These are phyloP conservation scores for Rhopalosiphum padi DNA, from an alignment of 1,140 invertebrate species.

Conservation along the genomic window DNA sequence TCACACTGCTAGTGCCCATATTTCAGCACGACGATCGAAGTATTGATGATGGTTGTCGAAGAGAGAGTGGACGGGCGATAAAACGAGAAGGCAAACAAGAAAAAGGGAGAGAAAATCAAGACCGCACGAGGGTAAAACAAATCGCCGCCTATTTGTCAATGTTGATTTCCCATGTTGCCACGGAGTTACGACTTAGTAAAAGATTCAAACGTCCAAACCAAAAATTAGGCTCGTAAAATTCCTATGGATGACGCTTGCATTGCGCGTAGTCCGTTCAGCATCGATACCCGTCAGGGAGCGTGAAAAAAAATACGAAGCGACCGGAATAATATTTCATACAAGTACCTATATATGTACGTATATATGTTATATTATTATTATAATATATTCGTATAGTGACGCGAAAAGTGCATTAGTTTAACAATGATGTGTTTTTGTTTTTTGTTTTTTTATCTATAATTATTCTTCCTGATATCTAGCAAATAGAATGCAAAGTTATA, in stretches of 20 bases:
- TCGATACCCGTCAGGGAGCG: neutral
- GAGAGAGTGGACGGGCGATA: neutral
- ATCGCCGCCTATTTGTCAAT: constrained; percentile 26
- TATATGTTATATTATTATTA: too few species aligned
- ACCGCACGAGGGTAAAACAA: neutral
- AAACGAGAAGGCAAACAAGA: neutral
- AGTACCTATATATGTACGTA: neutral
- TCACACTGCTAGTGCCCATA: neutral
- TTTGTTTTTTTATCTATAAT: neutral
- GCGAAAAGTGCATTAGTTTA: neutral
- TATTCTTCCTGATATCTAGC: neutral
- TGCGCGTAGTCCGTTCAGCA: neutral
- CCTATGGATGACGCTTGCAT: neutral
- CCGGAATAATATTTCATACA: neutral
- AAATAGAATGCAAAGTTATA: too few species aligned
- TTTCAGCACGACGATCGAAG: neutral
- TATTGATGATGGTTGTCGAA: neutral
- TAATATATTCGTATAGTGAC: neutral
- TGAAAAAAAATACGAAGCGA: neutral
- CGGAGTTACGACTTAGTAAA: constrained; percentile 26
- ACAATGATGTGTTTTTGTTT: neutral
- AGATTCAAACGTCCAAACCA: neutral
- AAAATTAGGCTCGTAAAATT: constrained; percentile 34
- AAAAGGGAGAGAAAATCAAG: neutral
- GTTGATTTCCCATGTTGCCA: constrained; percentile 48